Percentiles rank a stretch among this genome's conserved stretches.
phyloP scores from a whole-genome alignment of 2,888 invertebrate genomes.

The Parnassius apollo region DNA sequence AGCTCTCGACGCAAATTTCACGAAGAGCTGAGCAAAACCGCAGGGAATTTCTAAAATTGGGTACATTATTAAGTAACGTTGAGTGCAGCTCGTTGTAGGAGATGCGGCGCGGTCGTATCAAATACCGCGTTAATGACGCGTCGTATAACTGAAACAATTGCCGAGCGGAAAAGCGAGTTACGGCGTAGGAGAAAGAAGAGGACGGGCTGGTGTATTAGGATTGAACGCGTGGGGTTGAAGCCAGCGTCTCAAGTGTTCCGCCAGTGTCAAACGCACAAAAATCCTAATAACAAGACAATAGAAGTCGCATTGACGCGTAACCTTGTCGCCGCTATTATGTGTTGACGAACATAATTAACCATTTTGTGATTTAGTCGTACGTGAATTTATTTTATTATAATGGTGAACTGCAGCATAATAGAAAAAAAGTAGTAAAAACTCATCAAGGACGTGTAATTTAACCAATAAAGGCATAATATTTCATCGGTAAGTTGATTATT shows the following conservation, averaged over 20 bases:
- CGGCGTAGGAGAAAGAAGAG: constrained; percentile 55
- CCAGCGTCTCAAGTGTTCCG: constrained; percentile 74
- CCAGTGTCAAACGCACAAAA: constrained; percentile 54
- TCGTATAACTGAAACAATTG: constrained; percentile 59
- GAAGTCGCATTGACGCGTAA: too few species aligned
- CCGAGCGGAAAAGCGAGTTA: constrained; percentile 64
- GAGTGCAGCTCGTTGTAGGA: constrained; percentile 30
- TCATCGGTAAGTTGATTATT: too few species aligned
- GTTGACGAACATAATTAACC: too few species aligned
- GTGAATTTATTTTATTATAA: too few species aligned
- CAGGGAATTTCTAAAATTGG: constrained; percentile 50
- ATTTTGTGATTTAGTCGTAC: too few species aligned
- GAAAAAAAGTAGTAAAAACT: too few species aligned
- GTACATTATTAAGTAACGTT: constrained; percentile 45
- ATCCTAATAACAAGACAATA: too few species aligned
- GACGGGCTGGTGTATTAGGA: constrained; percentile 74
- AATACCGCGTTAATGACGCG: constrained; percentile 50
- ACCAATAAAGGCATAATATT: too few species aligned
- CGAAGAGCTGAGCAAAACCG: constrained; percentile 48
- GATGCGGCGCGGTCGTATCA: constrained; percentile 36
- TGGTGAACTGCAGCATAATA: too few species aligned
- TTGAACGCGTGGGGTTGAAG: constrained; percentile 70
- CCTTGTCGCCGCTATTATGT: too few species aligned
- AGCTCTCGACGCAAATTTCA: constrained; percentile 45
- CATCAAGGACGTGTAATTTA: too few species aligned